Evolutionary conservation across 2,797 vertebrate genomes (phyloP).

Genomic region (Todus mexicanus): DNA sequence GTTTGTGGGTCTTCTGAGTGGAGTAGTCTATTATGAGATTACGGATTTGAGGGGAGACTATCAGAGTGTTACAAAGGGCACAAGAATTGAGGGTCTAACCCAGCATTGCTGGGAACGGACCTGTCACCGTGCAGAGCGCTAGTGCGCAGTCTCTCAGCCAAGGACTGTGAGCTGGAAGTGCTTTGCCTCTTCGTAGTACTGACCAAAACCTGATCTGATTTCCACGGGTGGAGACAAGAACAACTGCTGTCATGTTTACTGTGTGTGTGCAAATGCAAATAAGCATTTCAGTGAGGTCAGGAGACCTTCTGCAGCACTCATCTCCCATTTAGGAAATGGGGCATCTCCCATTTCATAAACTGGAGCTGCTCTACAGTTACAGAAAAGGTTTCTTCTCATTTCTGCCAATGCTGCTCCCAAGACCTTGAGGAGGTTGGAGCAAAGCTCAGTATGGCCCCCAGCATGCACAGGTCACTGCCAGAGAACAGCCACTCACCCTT

Average conservation of each 20-base stretch:
- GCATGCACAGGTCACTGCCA: not conserved
- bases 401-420: not conserved
- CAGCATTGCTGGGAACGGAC: not conserved
- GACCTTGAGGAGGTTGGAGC: not conserved
- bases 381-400: not conserved
- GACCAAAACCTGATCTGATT: not conserved
- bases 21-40: not conserved
- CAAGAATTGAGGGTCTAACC: not conserved
- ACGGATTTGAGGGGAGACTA: not conserved
- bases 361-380: not conserved
- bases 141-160: rapidly evolving
- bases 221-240: not conserved
- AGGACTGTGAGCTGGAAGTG: not conserved
- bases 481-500: not conserved
- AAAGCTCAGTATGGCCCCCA: not conserved
- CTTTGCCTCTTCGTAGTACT: not conserved
- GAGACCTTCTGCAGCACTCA: not conserved
- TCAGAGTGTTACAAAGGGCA: not conserved
- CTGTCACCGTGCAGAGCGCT: not conserved
- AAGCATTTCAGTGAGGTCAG: not conserved
- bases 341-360: not conserved
- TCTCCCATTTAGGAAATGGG: not conserved
- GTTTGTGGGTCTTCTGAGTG: not conserved
- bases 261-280: not conserved
- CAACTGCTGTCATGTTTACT: not conserved